Percentiles rank a stretch among this genome's conserved stretches.
Evolutionary conservation across 2,797 vertebrate species (phyloP).

Genomic region (Poeciliopsis turneri): DNA sequence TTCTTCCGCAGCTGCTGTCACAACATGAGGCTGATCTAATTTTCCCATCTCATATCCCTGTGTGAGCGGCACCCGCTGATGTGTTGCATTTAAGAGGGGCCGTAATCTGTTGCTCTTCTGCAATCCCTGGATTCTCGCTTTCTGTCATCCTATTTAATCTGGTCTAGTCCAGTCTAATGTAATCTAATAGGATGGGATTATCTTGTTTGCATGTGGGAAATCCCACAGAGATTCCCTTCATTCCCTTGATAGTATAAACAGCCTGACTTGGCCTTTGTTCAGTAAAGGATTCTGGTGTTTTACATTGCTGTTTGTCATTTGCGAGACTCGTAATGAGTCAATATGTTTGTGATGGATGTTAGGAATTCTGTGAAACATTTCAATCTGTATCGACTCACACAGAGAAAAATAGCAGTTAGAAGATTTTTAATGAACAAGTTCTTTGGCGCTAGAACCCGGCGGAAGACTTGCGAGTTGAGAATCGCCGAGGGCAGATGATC

Average conservation of each 20-base stretch:
- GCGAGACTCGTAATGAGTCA: not conserved
- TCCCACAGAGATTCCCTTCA: slow-evolving; percentile 48
- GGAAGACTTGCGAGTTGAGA: too few species aligned
- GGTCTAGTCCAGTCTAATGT: slow-evolving; percentile 68
- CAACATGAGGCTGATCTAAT: slow-evolving; percentile 11
- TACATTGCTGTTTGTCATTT: slow-evolving; percentile 3
- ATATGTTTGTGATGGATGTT: slow-evolving; percentile 5
- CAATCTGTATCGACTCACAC: too few species aligned
- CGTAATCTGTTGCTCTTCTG: slow-evolving; percentile 69
- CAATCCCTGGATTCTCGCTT: slow-evolving; percentile 77
- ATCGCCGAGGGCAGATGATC: too few species aligned
- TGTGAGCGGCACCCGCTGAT: slow-evolving; percentile 27
- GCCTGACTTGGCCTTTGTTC: slow-evolving; percentile 25
- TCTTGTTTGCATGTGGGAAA: slow-evolving; percentile 56
- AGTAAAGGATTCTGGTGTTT: slow-evolving; percentile 5
- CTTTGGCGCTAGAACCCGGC: too few species aligned
- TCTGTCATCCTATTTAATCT: slow-evolving; percentile 70
- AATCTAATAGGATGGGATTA: slow-evolving; percentile 77
- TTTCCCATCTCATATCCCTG: slow-evolving; percentile 15
- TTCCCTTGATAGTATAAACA: slow-evolving; percentile 34
- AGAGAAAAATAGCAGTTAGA: too few species aligned
- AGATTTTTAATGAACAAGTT: too few species aligned
- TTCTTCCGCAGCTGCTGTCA: slow-evolving; percentile 20
- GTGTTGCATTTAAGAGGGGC: slow-evolving; percentile 50
- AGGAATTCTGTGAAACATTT: not conserved